These are phyloP conservation scores for Drosophila setosimentum DNA, from an alignment of 2,888 invertebrate genomes.

Conservation along the genomic window DNA sequence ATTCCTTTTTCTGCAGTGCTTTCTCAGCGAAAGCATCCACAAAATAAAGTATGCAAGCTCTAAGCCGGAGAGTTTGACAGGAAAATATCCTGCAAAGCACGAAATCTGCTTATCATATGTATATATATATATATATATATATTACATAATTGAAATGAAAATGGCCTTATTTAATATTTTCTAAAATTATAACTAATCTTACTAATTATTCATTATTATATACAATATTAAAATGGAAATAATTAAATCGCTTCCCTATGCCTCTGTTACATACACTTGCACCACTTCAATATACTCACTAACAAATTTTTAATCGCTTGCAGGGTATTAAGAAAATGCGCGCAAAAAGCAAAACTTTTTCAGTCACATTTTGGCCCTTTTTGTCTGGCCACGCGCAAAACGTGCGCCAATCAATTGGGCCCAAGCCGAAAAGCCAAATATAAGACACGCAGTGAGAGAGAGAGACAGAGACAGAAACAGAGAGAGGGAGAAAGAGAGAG, in stretches of 20 bases:
- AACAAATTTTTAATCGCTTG: background rate
- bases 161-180: too few relatives aligned
- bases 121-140: too few relatives aligned
- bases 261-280: background rate
- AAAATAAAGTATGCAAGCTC: background rate
- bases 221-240: background rate
- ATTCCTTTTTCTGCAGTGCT: constrained; percentile 4
- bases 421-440: constrained; percentile 17
- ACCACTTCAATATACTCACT: background rate
- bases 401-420: constrained; percentile 78
- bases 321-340: background rate
- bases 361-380: constrained; percentile 21
- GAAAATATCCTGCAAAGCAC: background rate
- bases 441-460: constrained; percentile 17
- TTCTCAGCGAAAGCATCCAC: background rate
- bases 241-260: background rate
- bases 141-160: too few relatives aligned
- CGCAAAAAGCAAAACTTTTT: constrained; percentile 18
- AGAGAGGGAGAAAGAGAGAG: constrained; percentile 12
- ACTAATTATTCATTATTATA: background rate
- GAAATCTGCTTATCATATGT: background rate
- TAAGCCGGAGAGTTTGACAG: background rate
- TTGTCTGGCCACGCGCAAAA: constrained; percentile 70
- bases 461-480: constrained; percentile 4
- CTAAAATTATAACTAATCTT: background rate